Evolutionary conservation across 2,797 vertebrate genomes (phyloP).

Genomic region (Galago senegalensis): DNA sequence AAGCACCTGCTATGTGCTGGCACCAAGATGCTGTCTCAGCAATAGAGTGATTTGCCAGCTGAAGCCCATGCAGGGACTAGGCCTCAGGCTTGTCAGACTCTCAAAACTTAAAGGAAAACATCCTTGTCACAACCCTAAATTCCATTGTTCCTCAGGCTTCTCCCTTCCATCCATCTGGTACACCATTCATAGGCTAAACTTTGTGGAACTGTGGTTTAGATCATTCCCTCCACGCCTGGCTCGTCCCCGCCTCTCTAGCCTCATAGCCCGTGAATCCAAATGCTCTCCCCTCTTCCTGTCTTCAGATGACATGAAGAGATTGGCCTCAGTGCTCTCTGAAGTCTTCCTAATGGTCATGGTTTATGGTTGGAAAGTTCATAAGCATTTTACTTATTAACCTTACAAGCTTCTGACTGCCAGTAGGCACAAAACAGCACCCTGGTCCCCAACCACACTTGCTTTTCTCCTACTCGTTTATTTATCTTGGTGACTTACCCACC

Average conservation of each 20-base stretch:
- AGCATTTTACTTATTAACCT: not conserved
- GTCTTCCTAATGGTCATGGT: not conserved
- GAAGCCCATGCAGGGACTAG: not conserved
- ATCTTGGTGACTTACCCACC: not conserved
- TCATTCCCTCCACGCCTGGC: not conserved
- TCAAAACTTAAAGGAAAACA: not conserved
- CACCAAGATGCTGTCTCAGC: not conserved
- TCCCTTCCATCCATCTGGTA: not conserved
- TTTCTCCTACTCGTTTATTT: not conserved
- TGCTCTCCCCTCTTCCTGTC: not conserved
- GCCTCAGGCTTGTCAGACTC: not conserved
- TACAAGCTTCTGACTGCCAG: not conserved
- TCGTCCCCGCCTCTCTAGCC: not conserved
- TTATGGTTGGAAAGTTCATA: not conserved
- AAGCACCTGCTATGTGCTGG: fast-evolving
- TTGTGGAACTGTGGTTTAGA: not conserved
- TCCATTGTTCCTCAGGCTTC: not conserved
- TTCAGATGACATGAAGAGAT: not conserved
- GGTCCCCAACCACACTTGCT: not conserved
- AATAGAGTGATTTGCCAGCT: not conserved
- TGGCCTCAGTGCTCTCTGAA: not conserved
- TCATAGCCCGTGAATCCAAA: not conserved
- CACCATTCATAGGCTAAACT: not conserved
- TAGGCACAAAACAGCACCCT: not conserved
- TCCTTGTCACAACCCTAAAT: not conserved